Conservation (phyloP, 2,113 vertebrate species). For the Pseudorhombus dupliciocellatus region DNA sequence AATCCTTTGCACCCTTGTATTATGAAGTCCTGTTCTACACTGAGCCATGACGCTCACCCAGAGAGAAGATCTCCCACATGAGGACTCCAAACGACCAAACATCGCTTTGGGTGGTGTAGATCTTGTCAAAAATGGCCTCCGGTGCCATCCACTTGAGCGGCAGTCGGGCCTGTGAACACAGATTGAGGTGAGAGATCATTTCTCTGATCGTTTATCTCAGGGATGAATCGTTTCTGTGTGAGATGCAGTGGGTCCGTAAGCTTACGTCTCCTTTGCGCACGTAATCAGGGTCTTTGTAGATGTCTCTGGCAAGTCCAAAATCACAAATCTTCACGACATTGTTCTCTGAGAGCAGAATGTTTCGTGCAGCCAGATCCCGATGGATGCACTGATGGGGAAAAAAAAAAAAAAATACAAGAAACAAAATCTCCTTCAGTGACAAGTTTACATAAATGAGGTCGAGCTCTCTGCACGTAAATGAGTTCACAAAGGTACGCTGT, state of each 20-base stretch:
- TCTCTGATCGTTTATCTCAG: slow-evolving; percentile 3
- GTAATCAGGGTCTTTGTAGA: slow-evolving; percentile 95
- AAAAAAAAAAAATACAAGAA: not conserved
- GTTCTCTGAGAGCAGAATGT: slow-evolving; percentile 93
- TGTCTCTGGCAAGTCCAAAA: slow-evolving; percentile 92
- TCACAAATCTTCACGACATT: slow-evolving; percentile 97
- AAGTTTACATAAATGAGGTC: not conserved
- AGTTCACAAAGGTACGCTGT: slow-evolving; percentile 5
- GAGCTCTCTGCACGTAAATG: slow-evolving; percentile 12
- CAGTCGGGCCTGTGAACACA: slow-evolving; percentile 84
- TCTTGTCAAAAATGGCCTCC: slow-evolving; percentile 95
- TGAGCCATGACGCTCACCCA: slow-evolving; percentile 82
- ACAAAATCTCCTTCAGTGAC: not conserved
- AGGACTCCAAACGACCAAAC: slow-evolving; percentile 96
- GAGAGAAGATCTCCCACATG: slow-evolving; percentile 96
- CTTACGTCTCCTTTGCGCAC: slow-evolving; percentile 96
- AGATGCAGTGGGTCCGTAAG: slow-evolving; percentile 11
- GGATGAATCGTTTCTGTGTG: not conserved
- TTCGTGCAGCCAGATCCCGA: slow-evolving; percentile 90
- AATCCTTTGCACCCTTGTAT: not conserved
- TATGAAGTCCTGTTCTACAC: not conserved
- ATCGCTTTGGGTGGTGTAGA: slow-evolving; percentile 94
- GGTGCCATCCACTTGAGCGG: slow-evolving; percentile 98
- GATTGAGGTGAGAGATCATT: slow-evolving; percentile 10
- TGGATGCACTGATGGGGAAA: slow-evolving; percentile 91